Base-by-base conservation (phyloP, 2,888 invertebrate genomes). In the Himalopsyche anomala region DNA sequence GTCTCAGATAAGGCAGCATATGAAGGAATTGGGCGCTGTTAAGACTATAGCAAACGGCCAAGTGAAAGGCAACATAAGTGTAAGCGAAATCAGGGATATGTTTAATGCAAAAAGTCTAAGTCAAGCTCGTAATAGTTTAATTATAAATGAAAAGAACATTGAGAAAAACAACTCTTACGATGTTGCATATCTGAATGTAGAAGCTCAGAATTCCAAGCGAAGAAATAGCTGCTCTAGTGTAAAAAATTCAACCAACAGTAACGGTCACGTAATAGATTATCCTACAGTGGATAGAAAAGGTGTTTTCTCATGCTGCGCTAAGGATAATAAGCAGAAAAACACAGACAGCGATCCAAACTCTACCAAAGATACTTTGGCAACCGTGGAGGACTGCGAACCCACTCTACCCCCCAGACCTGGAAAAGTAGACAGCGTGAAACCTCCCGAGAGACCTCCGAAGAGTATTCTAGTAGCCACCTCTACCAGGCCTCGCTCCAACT, bases 211-310 rank as follows among this genome's bases (percentile, higher is more conserved):
- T 90, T 90, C 91, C 36, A 93, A 92, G 90, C 45, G 85, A 80
- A 91, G 93, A 89, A 93, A 92, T 91, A 93, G 92, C 89, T 87
- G 91, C 6, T 87, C 91, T 11, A 89, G 83, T 82, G 54, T 90
- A 55, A 93, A 93, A 4, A 93, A 92, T 88, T 92, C 92, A 79
- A 89, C 92, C 0, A 93, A 93, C 87, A 92, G 93, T 15, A 92
- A 89, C 81, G 86, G 88, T 19, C 94, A 95, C 89, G 93, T 96
- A 62, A 96, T 96, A 90, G 96, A 96, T 90, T 96, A 96, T 90
- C 94, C 96, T 0, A 96, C 96, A 0, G 94, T 96, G 5, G 95
- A 96, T 90, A 93, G 96, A 79, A 96, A 95, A 91, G 95, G 95
- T 85, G 94, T 95, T 90, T 96, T 96, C 90, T 96, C 95, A 4